Conservation (phyloP, 2,888 invertebrate genomes). For the Pollenia labialis region DNA sequence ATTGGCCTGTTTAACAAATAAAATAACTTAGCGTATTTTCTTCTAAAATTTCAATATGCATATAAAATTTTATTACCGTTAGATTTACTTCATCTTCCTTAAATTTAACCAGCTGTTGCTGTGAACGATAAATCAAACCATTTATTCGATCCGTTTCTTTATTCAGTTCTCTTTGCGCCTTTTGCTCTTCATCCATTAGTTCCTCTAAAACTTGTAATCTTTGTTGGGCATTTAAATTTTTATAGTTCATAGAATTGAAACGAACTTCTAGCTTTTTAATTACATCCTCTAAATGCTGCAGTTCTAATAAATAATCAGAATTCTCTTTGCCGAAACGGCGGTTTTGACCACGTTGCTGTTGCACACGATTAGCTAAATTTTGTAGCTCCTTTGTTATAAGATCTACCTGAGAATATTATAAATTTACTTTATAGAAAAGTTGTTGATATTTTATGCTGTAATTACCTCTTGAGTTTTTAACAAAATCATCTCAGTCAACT, state of each 20-base stretch:
- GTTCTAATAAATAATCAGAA: slow-evolving; percentile 75
- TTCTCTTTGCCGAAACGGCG: slow-evolving; percentile 77
- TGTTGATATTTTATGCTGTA: neutral
- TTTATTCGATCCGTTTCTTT: slow-evolving; percentile 80
- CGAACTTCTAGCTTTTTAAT: slow-evolving; percentile 77
- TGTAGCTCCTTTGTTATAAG: slow-evolving; percentile 81
- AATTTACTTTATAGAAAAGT: neutral
- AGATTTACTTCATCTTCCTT: slow-evolving; percentile 79
- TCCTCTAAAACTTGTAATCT: slow-evolving; percentile 82
- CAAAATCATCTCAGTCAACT: slow-evolving; percentile 80
- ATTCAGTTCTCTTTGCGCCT: slow-evolving; percentile 76
- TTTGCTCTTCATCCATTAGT: slow-evolving; percentile 81
- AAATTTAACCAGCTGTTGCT: slow-evolving; percentile 79
- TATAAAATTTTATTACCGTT: slow-evolving; percentile 65
- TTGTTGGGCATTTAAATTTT: slow-evolving; percentile 81
- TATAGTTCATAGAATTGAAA: slow-evolving; percentile 77
- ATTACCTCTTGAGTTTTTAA: slow-evolving; percentile 84
- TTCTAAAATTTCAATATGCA: neutral
- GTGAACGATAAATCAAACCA: slow-evolving; percentile 80
- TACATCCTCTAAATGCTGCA: slow-evolving; percentile 74
- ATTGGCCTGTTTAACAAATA: slow-evolving; percentile 74
- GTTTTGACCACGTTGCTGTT: slow-evolving; percentile 81
- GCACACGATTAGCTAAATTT: slow-evolving; percentile 79
- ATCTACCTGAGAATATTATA: slow-evolving; percentile 75
- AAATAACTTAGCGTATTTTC: neutral